phyloP scores from a whole-genome alignment of 1,140 invertebrate genomes.

The Halyomorpha halys region DNA sequence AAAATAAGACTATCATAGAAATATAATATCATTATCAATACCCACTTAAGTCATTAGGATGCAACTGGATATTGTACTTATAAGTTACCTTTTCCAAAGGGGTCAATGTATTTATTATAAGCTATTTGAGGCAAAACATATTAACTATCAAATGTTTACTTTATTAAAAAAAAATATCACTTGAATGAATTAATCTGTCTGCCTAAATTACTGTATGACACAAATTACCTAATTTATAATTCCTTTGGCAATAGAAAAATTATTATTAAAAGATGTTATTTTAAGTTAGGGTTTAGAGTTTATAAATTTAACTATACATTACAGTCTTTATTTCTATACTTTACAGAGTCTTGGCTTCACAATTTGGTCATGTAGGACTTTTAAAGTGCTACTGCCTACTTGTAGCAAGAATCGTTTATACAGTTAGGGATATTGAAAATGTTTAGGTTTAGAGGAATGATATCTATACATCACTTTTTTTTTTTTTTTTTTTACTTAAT shows the following conservation, averaged over 20 bases:
- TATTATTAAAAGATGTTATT: constrained; percentile 19
- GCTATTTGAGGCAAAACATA: constrained; percentile 13
- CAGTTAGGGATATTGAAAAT: constrained; percentile 15
- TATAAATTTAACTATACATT: constrained; percentile 22
- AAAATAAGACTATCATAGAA: constrained; percentile 16
- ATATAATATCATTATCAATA: constrained; percentile 14
- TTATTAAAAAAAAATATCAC: background rate
- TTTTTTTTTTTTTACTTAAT: too few relatives aligned
- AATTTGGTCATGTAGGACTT: constrained; percentile 24
- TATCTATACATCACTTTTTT: too few relatives aligned
- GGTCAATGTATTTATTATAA: background rate
- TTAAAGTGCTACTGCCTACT: constrained; percentile 14
- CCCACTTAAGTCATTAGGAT: background rate
- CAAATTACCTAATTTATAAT: constrained; percentile 22
- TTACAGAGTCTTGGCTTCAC: constrained; percentile 18
- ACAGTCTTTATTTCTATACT: constrained; percentile 26
- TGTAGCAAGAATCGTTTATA: constrained; percentile 13
- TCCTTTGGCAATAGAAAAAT: constrained; percentile 28
- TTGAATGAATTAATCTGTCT: background rate
- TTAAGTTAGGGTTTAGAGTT: constrained; percentile 12
- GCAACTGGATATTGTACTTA: background rate
- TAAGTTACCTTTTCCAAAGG: background rate
- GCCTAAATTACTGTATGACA: constrained; percentile 8
- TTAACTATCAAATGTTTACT: background rate
- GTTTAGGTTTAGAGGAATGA: background rate